Evolutionary conservation across 1,140 invertebrate species (phyloP), one percentile per base, ranked within the genome.

Genomic region (Acyrthosiphon pisum): DNA sequence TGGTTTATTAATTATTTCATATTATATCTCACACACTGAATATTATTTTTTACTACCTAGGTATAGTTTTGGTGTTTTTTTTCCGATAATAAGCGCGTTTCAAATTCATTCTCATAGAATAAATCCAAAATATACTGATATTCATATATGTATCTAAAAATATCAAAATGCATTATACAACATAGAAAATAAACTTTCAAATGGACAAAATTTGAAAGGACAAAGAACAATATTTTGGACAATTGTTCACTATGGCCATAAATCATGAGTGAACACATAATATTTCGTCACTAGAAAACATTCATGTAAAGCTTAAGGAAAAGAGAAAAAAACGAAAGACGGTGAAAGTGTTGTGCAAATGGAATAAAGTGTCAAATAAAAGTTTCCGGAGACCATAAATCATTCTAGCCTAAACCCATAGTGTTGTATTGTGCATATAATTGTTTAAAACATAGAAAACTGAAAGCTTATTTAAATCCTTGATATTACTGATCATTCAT

Each of bases 351-450:
- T 90, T 44, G 89, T 60, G 56, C 53, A 90, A 90, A 90, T 90
- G 89, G 37, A 90, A 90, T 90, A 90, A 89, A 90, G 89, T 90
- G 89, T 90, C 89, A 90, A 90, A 90, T 90, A 90, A 90, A 90
- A 90, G 53, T 90, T 90, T 60, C 18, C 56, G 1, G 37, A 68
- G 18, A 90, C 37, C 56, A 90, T 90, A 60, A 90, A 90, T 90
- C 89, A 90, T 68, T 14, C 23, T 44, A 68, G 8, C 53, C 53
- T 68, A 90, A 68, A n/a, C 53, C 53, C 89, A 37, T 26, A 56
- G 87, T n/a, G 30, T 76, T 89, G 53, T 18, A 56, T 37, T 56
- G 48, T 89, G 18, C 89, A 41, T 90, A 60, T 90, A 89, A 89
- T 89, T 89, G 48, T 89, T 26, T 30, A 56, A 89, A 89, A 89